Percentiles rank a stretch among this genome's conserved stretches.
phyloP scores from a whole-genome alignment of 1,140 invertebrate species.

The Armadillidium nasatum region DNA sequence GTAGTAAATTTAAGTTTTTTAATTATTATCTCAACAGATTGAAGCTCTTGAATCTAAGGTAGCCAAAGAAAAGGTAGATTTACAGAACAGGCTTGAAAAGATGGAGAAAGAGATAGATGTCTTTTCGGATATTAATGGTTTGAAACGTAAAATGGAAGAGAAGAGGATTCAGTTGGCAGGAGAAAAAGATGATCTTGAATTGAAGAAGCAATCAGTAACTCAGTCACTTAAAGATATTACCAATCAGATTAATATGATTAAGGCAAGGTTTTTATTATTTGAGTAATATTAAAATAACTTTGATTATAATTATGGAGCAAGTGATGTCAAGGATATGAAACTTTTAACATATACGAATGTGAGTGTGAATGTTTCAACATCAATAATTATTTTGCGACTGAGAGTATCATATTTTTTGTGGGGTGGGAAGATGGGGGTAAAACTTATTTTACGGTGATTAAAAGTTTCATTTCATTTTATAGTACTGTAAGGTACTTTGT shows the following conservation, averaged over 20 bases:
- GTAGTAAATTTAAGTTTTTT: background rate
- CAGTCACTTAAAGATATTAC: conserved; percentile 45
- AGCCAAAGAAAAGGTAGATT: conserved; percentile 52
- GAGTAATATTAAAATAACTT: no score
- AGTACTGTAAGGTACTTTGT: no score
- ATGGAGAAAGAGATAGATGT: conserved; percentile 55
- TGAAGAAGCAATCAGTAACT: conserved; percentile 47
- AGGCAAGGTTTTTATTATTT: conserved; percentile 43
- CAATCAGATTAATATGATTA: conserved; percentile 37
- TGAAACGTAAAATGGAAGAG: conserved; percentile 53
- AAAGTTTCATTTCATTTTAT: no score
- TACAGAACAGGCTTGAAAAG: conserved; percentile 52
- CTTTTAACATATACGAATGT: no score
- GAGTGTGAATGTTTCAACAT: no score
- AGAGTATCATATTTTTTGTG: no score
- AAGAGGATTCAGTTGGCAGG: conserved; percentile 53
- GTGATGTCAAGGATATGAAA: no score
- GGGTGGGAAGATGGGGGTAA: no score
- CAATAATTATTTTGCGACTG: no score
- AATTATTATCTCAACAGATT: conserved; percentile 47
- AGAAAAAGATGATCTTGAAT: conserved; percentile 52
- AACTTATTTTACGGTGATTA: no score
- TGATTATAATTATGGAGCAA: no score
- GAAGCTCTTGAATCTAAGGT: conserved; percentile 59
- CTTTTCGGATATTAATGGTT: conserved; percentile 53